Conservation (phyloP, 2,797 vertebrate species). For the Catostomus latipinnis region DNA sequence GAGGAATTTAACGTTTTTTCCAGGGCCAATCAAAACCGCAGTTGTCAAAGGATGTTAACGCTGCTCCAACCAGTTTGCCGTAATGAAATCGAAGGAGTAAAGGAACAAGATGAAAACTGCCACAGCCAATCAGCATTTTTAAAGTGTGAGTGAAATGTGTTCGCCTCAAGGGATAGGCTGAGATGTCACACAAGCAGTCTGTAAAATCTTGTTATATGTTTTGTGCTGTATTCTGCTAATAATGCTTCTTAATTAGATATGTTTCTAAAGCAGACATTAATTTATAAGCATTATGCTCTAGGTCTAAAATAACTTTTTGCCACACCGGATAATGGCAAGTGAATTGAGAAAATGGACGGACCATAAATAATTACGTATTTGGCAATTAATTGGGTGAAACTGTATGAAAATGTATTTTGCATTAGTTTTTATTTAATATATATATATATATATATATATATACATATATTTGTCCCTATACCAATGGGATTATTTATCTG, state of each 20-base stretch:
- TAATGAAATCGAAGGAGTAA: slow-evolving; percentile 57
- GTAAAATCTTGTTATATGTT: slow-evolving; percentile 23
- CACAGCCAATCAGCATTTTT: slow-evolving; percentile 56
- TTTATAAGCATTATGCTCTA: too few relatives aligned
- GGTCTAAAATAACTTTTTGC: too few relatives aligned
- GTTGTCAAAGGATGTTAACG: slow-evolving; percentile 56
- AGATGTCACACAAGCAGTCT: slow-evolving; percentile 41
- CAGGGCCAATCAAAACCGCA: slow-evolving; percentile 17
- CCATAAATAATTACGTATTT: too few relatives aligned
- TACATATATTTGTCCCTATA: too few relatives aligned
- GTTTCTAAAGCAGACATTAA: too few relatives aligned
- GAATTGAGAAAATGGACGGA: too few relatives aligned
- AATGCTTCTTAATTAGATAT: background rate
- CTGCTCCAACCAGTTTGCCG: slow-evolving; percentile 43
- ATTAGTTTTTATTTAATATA: too few relatives aligned
- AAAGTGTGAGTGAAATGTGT: slow-evolving; percentile 46
- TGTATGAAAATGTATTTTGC: too few relatives aligned
- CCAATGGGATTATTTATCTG: too few relatives aligned
- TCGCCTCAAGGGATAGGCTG: slow-evolving; percentile 26
- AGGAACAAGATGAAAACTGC: slow-evolving; percentile 60
- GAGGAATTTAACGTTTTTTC: slow-evolving; percentile 34
- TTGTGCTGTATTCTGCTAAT: slow-evolving; percentile 6
- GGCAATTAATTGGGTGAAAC: too few relatives aligned
- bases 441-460: too few relatives aligned
- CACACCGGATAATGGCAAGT: too few relatives aligned